Percentiles rank a stretch among this genome's conserved stretches.
phyloP scores from a whole-genome alignment of 2,113 vertebrate species.

The Ageneiosus marmoratus region DNA sequence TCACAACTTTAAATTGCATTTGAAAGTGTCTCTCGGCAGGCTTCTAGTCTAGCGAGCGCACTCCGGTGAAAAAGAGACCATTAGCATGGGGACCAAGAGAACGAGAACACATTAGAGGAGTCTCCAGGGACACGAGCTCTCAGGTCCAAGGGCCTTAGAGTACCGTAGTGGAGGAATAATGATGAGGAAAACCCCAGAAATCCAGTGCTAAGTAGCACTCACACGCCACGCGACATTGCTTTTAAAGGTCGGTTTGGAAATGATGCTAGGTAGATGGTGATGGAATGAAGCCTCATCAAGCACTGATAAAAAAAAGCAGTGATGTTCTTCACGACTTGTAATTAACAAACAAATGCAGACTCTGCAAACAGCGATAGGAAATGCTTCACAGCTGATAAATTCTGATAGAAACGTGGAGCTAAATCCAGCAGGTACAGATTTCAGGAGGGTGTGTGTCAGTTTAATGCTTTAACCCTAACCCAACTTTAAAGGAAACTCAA shows the following conservation, averaged over 20 bases:
- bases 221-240: conserved; percentile 52
- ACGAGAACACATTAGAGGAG: conserved; percentile 66
- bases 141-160: conserved; percentile 59
- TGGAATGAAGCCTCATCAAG: conserved; percentile 20
- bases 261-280: conserved; percentile 34
- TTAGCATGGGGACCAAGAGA: conserved; percentile 67
- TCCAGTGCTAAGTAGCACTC: conserved; percentile 54
- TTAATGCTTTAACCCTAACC: not conserved
- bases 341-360: conserved; percentile 39
- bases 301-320: not conserved
- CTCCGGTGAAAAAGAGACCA: conserved; percentile 59
- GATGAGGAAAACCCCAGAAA: conserved; percentile 60
- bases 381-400: conserved; percentile 14
- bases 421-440: not conserved
- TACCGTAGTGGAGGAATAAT: conserved; percentile 66
- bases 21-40: conserved; percentile 57
- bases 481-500: not conserved
- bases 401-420: not conserved
- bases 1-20: conserved; percentile 60
- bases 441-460: not conserved
- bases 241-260: conserved; percentile 38
- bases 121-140: conserved; percentile 60
- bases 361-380: conserved; percentile 7
- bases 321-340: conserved; percentile 19
- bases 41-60: conserved; percentile 53